These are phyloP conservation scores for Phymatocera aterrima DNA, from an alignment of 2,888 invertebrate genomes.

Conservation along the genomic window DNA sequence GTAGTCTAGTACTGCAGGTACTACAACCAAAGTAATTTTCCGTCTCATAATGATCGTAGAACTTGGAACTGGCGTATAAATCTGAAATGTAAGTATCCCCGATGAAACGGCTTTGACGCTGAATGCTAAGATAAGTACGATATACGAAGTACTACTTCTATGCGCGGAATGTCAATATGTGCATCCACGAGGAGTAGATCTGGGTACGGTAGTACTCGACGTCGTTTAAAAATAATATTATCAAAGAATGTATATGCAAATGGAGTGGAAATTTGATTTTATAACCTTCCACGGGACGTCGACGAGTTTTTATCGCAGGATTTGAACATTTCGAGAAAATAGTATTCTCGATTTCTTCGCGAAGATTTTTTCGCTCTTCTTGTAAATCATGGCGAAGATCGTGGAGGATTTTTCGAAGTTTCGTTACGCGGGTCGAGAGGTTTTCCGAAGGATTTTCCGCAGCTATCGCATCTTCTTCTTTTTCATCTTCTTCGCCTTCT, in stretches of 20 bases:
- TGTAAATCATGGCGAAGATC: constrained; percentile 54
- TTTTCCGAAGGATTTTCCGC: background rate
- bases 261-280: background rate
- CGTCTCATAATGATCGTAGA: background rate
- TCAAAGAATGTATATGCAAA: no score
- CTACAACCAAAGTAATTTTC: constrained; percentile 2
- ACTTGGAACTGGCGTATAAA: background rate
- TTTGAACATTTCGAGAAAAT: constrained; percentile 1
- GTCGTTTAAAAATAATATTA: no score
- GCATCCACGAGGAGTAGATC: no score
- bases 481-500: no score
- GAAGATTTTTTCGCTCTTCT: constrained; percentile 55
- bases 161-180: no score
- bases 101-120: background rate
- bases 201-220: background rate
- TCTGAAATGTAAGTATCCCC: background rate
- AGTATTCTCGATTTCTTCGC: constrained; percentile 53
- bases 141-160: no score
- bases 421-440: constrained; percentile 42
- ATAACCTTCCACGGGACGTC: constrained; percentile 21
- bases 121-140: no score
- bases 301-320: background rate
- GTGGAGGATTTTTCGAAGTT: constrained; percentile 49
- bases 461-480: background rate
- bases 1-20: background rate